These are phyloP conservation scores for Chironomus striatipennis DNA, from an alignment of 1,140 invertebrate genomes.

Conservation along the genomic window DNA sequence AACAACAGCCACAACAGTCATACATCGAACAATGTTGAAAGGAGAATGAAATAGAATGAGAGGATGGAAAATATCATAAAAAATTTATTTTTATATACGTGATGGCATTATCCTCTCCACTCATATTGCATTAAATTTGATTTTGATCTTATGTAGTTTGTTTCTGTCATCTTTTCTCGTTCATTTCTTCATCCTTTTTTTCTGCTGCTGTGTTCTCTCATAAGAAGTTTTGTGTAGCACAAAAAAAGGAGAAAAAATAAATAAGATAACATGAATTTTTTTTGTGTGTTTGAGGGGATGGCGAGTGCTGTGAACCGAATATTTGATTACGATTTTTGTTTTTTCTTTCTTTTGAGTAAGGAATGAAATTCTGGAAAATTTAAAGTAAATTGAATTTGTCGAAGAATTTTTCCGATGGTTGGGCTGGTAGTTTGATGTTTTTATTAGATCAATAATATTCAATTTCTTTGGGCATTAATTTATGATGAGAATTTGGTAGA, in stretches of 20 bases:
- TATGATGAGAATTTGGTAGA: too few species aligned
- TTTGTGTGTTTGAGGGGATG: not conserved
- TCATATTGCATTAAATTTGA: slow-evolving; percentile 14
- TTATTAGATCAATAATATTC: too few species aligned
- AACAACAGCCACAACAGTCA: not conserved
- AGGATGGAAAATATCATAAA: slow-evolving; percentile 5
- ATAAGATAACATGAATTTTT: not conserved
- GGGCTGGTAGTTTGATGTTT: too few species aligned
- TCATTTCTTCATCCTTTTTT: not conserved
- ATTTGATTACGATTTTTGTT: too few species aligned
- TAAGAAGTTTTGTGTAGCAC: slow-evolving; percentile 4
- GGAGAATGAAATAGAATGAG: not conserved
- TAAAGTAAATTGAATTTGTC: too few species aligned
- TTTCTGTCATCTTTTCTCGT: slow-evolving; percentile 1
- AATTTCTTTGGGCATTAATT: too few species aligned
- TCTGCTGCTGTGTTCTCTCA: not conserved
- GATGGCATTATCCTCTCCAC: slow-evolving; percentile 11
- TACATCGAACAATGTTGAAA: not conserved
- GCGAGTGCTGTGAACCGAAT: not conserved
- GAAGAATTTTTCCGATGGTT: too few species aligned
- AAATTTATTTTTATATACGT: slow-evolving; percentile 10
- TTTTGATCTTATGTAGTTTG: slow-evolving; percentile 14
- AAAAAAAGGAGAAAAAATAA: slow-evolving; percentile 2
- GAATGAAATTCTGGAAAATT: too few species aligned
- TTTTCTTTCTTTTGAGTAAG: too few species aligned